These are phyloP conservation scores for Phrynosoma blainvillii DNA, from an alignment of 2,113 vertebrate genomes.

Conservation along the genomic window DNA sequence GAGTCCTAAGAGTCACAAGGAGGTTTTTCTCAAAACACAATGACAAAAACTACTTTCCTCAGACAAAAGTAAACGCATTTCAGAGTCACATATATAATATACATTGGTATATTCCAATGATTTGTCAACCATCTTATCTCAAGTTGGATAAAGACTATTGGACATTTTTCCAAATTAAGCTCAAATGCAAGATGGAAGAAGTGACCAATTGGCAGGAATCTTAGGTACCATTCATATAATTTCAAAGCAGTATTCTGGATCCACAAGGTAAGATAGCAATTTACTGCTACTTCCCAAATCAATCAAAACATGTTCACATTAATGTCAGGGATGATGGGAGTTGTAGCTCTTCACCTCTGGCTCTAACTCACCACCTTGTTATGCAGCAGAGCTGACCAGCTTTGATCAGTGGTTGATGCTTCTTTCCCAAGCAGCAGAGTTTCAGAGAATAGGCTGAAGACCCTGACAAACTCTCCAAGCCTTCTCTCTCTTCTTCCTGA, in stretches of 20 bases:
- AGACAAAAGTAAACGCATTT: background rate
- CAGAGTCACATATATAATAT: background rate
- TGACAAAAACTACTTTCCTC: background rate
- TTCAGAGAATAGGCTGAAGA: no score
- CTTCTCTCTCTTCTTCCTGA: no score
- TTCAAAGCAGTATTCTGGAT: background rate
- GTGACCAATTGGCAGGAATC: background rate
- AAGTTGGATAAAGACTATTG: background rate
- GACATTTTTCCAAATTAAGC: background rate
- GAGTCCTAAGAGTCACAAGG: background rate
- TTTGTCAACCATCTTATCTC: background rate
- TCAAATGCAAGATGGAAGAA: background rate
- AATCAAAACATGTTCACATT: background rate
- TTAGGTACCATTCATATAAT: background rate
- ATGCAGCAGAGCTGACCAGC: no score
- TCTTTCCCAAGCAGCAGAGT: no score
- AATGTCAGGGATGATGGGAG: no score
- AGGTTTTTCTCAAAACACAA: background rate
- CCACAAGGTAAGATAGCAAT: background rate
- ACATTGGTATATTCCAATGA: background rate
- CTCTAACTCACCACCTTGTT: no score
- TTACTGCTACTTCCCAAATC: conserved; percentile 7
- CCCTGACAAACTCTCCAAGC: no score
- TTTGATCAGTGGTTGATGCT: no score
- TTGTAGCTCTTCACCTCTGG: no score